Evolutionary conservation across 2,797 vertebrate species (phyloP).

Genomic region (Scarus forsteni): DNA sequence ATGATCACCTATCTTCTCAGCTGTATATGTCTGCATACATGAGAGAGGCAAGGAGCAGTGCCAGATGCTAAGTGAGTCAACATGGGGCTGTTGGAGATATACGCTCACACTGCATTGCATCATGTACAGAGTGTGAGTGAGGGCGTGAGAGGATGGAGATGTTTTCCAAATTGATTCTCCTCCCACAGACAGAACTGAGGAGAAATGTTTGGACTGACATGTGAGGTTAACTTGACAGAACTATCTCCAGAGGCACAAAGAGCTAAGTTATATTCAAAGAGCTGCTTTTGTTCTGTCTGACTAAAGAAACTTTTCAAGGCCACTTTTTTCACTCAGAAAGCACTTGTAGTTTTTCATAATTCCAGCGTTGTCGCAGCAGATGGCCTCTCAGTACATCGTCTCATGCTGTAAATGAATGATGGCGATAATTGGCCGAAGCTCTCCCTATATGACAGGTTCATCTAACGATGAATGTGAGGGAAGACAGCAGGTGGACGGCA

Average conservation of each 20-base stretch:
- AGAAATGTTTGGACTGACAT: conserved; percentile 46
- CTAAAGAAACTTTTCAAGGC: conserved; percentile 11
- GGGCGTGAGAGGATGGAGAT: conserved; percentile 15
- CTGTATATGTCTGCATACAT: conserved; percentile 20
- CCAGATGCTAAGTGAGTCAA: conserved; percentile 81
- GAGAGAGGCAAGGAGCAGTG: conserved; percentile 49
- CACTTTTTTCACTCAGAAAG: conserved; percentile 29
- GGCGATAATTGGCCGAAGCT: conserved; percentile 68
- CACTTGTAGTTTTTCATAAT: conserved; percentile 38
- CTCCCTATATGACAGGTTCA: conserved; percentile 66
- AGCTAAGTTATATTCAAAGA: conserved; percentile 44
- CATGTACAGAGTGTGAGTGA: conserved; percentile 27
- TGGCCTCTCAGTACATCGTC: conserved; percentile 57
- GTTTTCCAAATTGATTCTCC: conserved; percentile 45
- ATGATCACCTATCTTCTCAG: conserved; percentile 28
- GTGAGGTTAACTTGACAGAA: conserved; percentile 47
- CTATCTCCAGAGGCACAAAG: conserved; percentile 34
- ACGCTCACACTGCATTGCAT: conserved; percentile 58
- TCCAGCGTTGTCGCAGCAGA: conserved; percentile 52
- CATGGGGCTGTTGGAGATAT: conserved; percentile 70
- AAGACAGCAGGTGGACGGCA: conserved; percentile 81
- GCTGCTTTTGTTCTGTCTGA: conserved; percentile 23
- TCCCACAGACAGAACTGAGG: conserved; percentile 19
- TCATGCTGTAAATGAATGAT: conserved; percentile 64
- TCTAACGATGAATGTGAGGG: conserved; percentile 74